Evolutionary conservation across 2,113 vertebrate species (phyloP).

Genomic region (Cygnus atratus): DNA sequence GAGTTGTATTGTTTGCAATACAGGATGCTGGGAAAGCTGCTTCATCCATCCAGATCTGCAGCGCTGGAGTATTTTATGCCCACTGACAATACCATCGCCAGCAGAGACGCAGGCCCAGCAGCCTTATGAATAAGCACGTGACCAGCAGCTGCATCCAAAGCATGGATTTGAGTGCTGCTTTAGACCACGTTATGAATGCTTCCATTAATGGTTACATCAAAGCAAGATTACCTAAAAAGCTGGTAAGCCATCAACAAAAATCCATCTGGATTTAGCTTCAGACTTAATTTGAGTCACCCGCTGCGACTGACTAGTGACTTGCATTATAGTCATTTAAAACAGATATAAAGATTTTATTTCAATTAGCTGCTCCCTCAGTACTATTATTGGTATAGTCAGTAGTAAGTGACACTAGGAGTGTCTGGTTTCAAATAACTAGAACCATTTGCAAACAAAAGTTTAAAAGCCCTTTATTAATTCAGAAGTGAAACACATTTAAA

Average conservation of each 20-base stretch:
- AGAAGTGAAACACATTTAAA: slow-evolving; percentile 65
- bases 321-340: background rate
- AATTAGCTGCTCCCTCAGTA: background rate
- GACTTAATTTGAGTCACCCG: accelerated
- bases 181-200: background rate
- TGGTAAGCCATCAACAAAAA: background rate
- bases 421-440: slow-evolving; percentile 35
- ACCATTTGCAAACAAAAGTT: slow-evolving; percentile 13
- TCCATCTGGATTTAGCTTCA: background rate
- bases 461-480: slow-evolving; percentile 66
- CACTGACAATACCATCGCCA: background rate
- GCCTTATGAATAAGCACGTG: background rate
- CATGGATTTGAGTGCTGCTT: accelerated
- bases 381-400: background rate
- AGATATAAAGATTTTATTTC: background rate
- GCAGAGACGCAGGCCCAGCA: background rate
- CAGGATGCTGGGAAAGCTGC: background rate
- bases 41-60: accelerated
- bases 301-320: background rate
- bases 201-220: background rate
- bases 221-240: background rate
- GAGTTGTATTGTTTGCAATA: too few species aligned
- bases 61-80: background rate
- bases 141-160: background rate
- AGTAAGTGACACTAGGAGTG: background rate